Evolutionary conservation across 1,140 invertebrate genomes (phyloP), one percentile per base, ranked within the genome.

Genomic region (Drosophila funebris): DNA sequence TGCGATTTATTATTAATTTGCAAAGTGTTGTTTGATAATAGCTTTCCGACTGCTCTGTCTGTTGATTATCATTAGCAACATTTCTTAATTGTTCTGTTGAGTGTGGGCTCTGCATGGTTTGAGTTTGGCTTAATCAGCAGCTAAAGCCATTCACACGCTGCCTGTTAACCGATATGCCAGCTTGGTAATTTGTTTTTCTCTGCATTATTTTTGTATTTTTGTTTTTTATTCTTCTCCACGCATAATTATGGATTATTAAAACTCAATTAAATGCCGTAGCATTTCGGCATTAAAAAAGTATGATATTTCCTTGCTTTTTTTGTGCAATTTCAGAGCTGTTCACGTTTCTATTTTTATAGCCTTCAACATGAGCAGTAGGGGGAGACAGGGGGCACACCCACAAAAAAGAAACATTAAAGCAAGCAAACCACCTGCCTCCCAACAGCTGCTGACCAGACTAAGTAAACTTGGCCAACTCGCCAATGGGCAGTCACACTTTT

Each of bases 241-340:
- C 82, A 75, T 85, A 85, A 85, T 85, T 85, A 85, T 79, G 67
- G 74, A 73, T 82, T 79, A 85, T 85, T 85, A 85, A 85, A 85
- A 76, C 77, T 87, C 82, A 85, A 85, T 85, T 85, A 87, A 87
- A 85, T 75, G 29, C 41, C 68, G 14, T 46, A 33, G 46, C 48
- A 44, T 27, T 66, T 56, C 20, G 58, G 33, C 22, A 43, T 41
- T 63, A 63, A 53, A 63, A 63, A 52, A 29, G n/a, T 29, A 31
- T 37, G 16, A 53, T 54, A 3, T 64, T 33, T 41, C 16, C 3
- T 33, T 33, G 22, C 43, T 22, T 24, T 6, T 14, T 54, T 57
- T 64, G 31, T 18, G 39, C 58, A 36, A 63, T 36, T 16, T 63
- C 22, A 18, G 44, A 24, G 20, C 14, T 62, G 36, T 20, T 67